phyloP scores from a whole-genome alignment of 2,888 invertebrate genomes.

The Capitulum mitella region DNA sequence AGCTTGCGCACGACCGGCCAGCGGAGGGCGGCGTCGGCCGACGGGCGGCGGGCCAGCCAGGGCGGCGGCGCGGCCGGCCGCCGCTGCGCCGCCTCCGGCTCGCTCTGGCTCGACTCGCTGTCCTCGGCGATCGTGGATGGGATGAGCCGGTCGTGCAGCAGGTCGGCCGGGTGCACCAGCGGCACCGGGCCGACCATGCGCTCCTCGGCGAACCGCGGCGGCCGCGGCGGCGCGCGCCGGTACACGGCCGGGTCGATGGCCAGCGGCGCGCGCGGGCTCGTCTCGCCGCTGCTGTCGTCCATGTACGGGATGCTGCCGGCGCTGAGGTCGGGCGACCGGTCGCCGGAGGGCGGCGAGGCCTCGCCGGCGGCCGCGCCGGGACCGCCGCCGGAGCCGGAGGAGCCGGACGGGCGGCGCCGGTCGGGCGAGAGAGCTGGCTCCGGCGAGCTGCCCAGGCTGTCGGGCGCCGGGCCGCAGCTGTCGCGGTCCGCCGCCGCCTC shows the following conservation, averaged over 20 bases:
- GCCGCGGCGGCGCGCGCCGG: slow-evolving; percentile 11
- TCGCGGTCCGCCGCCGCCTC: no score
- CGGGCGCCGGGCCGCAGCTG: no score
- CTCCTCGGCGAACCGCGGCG: neutral
- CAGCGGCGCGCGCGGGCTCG: neutral
- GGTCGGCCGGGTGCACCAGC: neutral
- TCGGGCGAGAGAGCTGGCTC: no score
- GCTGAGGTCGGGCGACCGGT: neutral
- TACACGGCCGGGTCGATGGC: slow-evolving; percentile 3
- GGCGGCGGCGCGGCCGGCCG: no score
- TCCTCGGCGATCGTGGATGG: slow-evolving; percentile 19
- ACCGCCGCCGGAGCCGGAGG: no score
- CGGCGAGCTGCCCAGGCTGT: no score
- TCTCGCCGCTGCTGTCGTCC: neutral
- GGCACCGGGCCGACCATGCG: slow-evolving; percentile 3
- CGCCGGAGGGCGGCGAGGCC: neutral
- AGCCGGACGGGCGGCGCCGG: no score
- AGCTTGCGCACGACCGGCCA: neutral
- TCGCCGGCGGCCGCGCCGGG: no score
- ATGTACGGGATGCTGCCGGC: neutral
- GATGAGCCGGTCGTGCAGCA: slow-evolving; percentile 3
- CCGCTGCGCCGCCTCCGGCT: neutral
- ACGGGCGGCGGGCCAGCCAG: neutral
- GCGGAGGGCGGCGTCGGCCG: neutral
- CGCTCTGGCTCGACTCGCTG: neutral